These are phyloP conservation scores for Cecropterus lyciades DNA, from an alignment of 1,140 invertebrate genomes.

Conservation along the genomic window DNA sequence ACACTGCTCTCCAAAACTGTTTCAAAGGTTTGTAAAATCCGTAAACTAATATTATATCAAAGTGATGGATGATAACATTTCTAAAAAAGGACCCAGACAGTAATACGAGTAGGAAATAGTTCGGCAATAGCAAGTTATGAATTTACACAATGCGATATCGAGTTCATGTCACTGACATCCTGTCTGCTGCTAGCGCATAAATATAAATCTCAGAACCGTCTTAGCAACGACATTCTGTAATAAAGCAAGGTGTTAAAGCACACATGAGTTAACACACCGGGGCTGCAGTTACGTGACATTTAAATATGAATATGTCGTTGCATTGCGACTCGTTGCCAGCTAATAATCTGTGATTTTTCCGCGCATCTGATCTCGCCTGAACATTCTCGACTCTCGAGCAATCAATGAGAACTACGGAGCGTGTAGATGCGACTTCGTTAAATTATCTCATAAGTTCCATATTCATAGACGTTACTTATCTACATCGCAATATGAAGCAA, in stretches of 20 bases:
- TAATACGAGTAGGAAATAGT: no score
- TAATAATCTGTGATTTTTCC: constrained; percentile 81
- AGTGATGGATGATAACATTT: no score
- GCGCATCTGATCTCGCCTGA: constrained; percentile 60
- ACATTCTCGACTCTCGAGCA: constrained; percentile 36
- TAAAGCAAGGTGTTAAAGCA: constrained; percentile 37
- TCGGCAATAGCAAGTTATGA: no score
- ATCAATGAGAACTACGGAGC: constrained; percentile 43
- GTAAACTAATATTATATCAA: no score
- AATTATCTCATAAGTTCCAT: constrained; percentile 38
- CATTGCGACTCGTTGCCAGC: constrained; percentile 52
- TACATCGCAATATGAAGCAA: neutral
- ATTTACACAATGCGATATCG: neutral
- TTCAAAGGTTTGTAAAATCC: no score
- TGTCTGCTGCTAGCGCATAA: neutral
- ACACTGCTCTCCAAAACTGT: no score
- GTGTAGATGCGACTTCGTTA: constrained; percentile 47
- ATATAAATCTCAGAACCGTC: neutral
- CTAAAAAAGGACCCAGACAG: no score
- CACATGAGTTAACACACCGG: constrained; percentile 62
- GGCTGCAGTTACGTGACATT: constrained; percentile 67
- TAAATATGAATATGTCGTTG: constrained; percentile 79
- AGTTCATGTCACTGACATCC: no score
- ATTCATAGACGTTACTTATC: constrained; percentile 27
- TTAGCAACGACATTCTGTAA: constrained; percentile 11